phyloP scores from a whole-genome alignment of 2,113 vertebrate genomes.

The Stictonetta naevosa region DNA sequence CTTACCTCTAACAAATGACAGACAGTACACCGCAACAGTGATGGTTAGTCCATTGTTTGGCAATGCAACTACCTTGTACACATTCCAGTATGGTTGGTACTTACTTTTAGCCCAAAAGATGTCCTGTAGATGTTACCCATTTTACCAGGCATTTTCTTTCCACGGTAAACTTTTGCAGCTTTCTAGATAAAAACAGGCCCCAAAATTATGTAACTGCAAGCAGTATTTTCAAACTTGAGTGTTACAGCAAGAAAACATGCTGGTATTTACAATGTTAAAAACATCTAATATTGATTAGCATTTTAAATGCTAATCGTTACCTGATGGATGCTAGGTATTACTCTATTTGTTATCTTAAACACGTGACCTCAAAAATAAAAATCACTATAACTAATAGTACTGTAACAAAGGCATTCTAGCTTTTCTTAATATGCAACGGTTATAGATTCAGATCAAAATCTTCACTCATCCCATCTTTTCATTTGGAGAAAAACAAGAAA shows the following conservation, averaged over 20 bases:
- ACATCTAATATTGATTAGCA: not conserved
- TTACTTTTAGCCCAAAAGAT: constrained; percentile 87
- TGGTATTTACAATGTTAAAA: not conserved
- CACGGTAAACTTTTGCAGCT: constrained; percentile 89
- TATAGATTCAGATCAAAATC: not conserved
- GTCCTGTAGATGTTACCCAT: constrained; percentile 90
- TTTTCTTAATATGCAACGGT: not conserved
- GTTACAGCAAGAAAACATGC: not conserved
- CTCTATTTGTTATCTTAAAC: not conserved
- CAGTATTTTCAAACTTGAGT: not conserved
- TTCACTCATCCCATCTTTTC: not conserved
- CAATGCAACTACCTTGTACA: not conserved
- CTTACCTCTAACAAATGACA: not conserved
- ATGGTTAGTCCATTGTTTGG: accelerated
- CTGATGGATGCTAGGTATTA: not conserved
- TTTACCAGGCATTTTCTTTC: constrained; percentile 94
- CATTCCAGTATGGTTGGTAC: not conserved
- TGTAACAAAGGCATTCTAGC: not conserved
- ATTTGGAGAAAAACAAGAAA: not conserved
- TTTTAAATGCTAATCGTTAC: not conserved
- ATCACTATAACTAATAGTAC: not conserved
- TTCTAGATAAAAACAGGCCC: constrained; percentile 76
- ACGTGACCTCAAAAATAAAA: not conserved
- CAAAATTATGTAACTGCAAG: not conserved
- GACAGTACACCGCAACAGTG: not conserved